Evolutionary conservation across 2,888 invertebrate species (phyloP).

Genomic region (Pollenia amentaria): DNA sequence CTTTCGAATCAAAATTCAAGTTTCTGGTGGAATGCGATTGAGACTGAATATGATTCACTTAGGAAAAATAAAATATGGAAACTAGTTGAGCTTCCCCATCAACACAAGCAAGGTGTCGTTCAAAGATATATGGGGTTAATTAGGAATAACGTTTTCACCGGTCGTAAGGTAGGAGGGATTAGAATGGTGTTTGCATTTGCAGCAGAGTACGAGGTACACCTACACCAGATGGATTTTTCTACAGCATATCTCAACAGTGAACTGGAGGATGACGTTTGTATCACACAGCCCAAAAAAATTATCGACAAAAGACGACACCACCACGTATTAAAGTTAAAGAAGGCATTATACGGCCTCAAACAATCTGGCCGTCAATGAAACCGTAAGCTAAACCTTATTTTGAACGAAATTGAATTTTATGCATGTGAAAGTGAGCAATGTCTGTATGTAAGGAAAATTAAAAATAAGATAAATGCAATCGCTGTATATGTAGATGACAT

Average conservation of each 20-base stretch:
- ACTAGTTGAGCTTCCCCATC: constrained; percentile 60
- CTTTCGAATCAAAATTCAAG: not conserved
- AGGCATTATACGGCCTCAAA: constrained; percentile 75
- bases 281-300: constrained; percentile 66
- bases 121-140: constrained; percentile 67
- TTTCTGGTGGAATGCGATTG: constrained; percentile 44
- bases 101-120: constrained; percentile 60
- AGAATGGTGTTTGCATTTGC: constrained; percentile 52
- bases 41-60: constrained; percentile 40
- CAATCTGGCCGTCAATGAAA: constrained; percentile 74
- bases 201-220: constrained; percentile 49
- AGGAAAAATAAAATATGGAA: constrained; percentile 57
- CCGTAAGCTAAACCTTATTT: constrained; percentile 15
- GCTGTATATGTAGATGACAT: constrained; percentile 67
- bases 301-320: constrained; percentile 35
- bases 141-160: constrained; percentile 59
- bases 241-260: constrained; percentile 71
- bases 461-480: constrained; percentile 32
- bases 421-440: constrained; percentile 66
- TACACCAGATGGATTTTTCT: constrained; percentile 64
- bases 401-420: constrained; percentile 47
- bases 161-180: constrained; percentile 47
- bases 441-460: too few relatives aligned
- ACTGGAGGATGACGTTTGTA: constrained; percentile 65
- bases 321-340: constrained; percentile 68